Evolutionary conservation across 2,113 vertebrate species (phyloP), one percentile per base, ranked within the genome.

Genomic region (Periophthalmus modestus): DNA sequence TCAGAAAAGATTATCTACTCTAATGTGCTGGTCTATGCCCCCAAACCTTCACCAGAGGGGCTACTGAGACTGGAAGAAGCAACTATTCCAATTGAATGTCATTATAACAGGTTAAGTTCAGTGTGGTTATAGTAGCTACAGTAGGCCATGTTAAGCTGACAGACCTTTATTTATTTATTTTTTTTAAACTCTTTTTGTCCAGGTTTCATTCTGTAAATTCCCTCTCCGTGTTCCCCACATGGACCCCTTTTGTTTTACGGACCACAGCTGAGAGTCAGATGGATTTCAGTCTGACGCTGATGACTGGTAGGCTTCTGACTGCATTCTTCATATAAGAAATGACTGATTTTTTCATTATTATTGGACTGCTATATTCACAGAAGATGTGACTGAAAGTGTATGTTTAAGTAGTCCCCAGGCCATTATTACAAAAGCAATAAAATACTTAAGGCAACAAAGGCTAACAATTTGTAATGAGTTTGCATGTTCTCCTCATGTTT

Each of bases 31-130:
- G 19, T 88, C 66, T 92, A 92, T 77, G 80, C 88, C 0, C 92
- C 92, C 43, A 77, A 89, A 67, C 67, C 78, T n/a, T 84, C 84
- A 2, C 5, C 69, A 61, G 79, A 84, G 52, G 88, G 83, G 33
- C 67, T 93, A 28, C 68, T 91, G 5, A 77, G 86, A 72, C 74
- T 88, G 24, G 82, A 86, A 50, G 78, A 21, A 61, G 82, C 82
- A 23, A 54, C 62, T 7, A 76, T 92, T 80, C 89, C 91, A 46
- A 72, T 94, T 62, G 84, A 90, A 83, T 94, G 93, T 15, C 91
- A 91, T 72, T 94, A 91, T 86, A 65, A 74, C 62, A 52, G 92
- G 80, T 92, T 92, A 70, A 71, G 83, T 72, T 9, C 3, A 33
- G 3, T 34, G 16, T 2, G 15, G 16, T 24, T 36, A n/a, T 58